Conservation (phyloP, 2,113 vertebrate genomes). For the Tachysurus vachellii region DNA sequence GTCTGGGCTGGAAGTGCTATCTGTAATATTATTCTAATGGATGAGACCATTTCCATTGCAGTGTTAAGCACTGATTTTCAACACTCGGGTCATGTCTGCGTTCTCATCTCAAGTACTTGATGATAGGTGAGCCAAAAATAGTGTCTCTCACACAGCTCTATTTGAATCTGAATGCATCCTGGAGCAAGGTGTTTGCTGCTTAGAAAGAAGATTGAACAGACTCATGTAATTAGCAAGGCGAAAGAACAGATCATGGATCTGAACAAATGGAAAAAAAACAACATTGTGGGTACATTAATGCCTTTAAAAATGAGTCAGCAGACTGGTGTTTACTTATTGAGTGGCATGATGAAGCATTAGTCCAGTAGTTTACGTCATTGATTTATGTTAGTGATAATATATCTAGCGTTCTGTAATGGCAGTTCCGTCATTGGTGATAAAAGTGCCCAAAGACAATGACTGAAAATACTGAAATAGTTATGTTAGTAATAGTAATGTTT, state of each 20-base stretch:
- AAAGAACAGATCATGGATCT: background rate
- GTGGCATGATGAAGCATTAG: background rate
- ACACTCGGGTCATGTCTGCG: slow-evolving; percentile 14
- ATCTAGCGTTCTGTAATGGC: background rate
- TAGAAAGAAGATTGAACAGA: background rate
- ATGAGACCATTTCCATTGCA: slow-evolving; percentile 13
- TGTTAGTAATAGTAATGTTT: background rate
- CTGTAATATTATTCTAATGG: slow-evolving; percentile 20
- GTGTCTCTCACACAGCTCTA: background rate
- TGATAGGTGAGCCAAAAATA: slow-evolving; percentile 42
- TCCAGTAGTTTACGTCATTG: background rate
- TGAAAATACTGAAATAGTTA: background rate
- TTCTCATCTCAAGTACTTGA: slow-evolving; percentile 39
- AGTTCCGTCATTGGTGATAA: background rate
- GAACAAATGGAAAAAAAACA: background rate
- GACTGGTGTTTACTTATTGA: background rate
- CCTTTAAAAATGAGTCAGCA: background rate
- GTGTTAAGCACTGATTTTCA: slow-evolving; percentile 29
- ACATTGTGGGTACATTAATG: background rate
- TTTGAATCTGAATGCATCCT: background rate
- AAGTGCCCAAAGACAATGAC: background rate
- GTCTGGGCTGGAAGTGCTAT: background rate
- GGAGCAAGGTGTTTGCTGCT: background rate
- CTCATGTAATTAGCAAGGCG: background rate
- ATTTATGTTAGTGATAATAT: background rate